phyloP scores from a whole-genome alignment of 2,113 vertebrate genomes.

The Lagenorhynchus albirostris region DNA sequence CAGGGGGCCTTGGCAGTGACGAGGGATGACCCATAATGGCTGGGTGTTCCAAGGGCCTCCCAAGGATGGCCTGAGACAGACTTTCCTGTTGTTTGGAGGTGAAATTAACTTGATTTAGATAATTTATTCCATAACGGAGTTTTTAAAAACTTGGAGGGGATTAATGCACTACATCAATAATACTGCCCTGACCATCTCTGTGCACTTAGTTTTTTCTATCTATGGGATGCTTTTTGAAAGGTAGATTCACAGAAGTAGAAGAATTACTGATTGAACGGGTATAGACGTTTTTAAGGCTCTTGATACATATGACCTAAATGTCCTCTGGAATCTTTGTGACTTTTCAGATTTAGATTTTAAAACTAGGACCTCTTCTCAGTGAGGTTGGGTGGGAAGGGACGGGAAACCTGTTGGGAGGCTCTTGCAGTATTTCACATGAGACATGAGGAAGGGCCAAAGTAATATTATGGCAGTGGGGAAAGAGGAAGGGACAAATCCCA shows the following conservation, averaged over 20 bases:
- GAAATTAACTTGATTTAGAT: constrained; percentile 8
- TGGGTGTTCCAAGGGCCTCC: not conserved
- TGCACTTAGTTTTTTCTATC: not conserved
- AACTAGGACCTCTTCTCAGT: not conserved
- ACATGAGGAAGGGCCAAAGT: not conserved
- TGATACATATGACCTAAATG: not conserved
- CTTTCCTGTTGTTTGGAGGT: not conserved
- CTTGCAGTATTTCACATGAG: not conserved
- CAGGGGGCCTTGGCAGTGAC: not conserved
- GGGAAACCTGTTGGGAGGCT: not conserved
- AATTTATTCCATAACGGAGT: not conserved
- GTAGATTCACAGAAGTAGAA: not conserved
- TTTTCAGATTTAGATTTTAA: constrained; percentile 23
- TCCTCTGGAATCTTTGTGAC: not conserved
- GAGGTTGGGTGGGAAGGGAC: not conserved
- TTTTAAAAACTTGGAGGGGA: not conserved
- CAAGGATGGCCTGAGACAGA: not conserved
- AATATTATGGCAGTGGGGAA: not conserved
- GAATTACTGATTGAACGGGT: not conserved
- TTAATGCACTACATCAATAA: not conserved
- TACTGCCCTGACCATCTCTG: not conserved
- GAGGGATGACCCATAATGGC: not conserved
- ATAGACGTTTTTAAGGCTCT: not conserved
- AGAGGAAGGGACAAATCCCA: not conserved
- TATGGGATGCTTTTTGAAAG: not conserved